Conservation (phyloP, 2,113 vertebrate species). For the Neoarius graeffei region DNA sequence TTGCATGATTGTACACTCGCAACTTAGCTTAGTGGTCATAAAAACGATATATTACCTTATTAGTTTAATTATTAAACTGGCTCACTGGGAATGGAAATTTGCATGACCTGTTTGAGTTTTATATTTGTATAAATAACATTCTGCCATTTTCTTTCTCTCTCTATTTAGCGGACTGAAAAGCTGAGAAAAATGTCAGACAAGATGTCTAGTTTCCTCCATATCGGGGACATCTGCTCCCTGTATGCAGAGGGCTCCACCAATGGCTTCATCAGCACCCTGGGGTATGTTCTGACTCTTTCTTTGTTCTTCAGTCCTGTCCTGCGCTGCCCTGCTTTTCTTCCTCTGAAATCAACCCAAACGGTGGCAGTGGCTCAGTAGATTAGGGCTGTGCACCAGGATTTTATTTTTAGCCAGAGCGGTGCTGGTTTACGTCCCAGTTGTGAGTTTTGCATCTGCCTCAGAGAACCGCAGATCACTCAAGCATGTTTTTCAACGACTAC, state of each 20-base stretch:
- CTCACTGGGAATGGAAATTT: no score
- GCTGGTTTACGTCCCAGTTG: not conserved
- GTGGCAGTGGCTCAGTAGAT: constrained; percentile 10
- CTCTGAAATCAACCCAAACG: constrained; percentile 1
- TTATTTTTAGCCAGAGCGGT: not conserved
- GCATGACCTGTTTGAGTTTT: not conserved
- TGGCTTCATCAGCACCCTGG: constrained; percentile 99
- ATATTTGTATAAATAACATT: not conserved
- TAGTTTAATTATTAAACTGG: not conserved
- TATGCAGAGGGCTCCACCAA: constrained; percentile 96
- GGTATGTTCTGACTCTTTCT: constrained; percentile 73
- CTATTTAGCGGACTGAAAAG: constrained; percentile 68
- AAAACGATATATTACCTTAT: not conserved
- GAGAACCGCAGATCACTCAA: not conserved
- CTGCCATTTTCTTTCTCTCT: not conserved
- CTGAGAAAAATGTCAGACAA: constrained; percentile 92
- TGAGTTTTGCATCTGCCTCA: not conserved
- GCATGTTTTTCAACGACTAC: not conserved
- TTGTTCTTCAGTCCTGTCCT: not conserved
- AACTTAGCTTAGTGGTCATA: not conserved
- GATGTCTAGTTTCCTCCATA: constrained; percentile 99
- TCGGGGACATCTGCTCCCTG: constrained; percentile 97
- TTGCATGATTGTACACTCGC: not conserved
- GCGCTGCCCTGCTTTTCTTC: not conserved
- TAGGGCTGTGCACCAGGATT: not conserved